These are phyloP conservation scores for Serilophus lunatus DNA, from an alignment of 2,113 vertebrate species.

Conservation along the genomic window DNA sequence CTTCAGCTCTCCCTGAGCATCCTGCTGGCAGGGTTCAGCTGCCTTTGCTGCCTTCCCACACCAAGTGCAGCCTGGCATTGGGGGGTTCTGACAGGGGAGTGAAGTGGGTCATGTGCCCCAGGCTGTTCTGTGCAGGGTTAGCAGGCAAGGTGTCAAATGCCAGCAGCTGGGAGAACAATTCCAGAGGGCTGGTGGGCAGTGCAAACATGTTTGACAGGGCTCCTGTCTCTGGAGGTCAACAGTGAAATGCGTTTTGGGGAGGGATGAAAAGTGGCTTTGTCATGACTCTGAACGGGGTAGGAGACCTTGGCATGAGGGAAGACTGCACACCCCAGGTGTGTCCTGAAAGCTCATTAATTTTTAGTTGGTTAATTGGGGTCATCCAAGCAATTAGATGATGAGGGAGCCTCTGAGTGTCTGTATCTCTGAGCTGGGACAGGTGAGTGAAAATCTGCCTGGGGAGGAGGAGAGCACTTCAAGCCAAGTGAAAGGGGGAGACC, in stretches of 20 bases:
- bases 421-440: not conserved
- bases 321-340: not conserved
- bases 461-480: not conserved
- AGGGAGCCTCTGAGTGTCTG: not conserved
- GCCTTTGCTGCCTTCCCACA: not conserved
- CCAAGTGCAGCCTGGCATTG: not conserved
- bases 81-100: not conserved
- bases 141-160: not conserved
- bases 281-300: not conserved
- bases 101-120: not conserved
- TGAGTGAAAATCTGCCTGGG: not conserved
- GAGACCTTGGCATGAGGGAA: not conserved
- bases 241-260: not conserved
- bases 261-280: not conserved
- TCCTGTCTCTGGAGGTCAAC: not conserved
- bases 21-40: not conserved
- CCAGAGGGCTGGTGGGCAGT: not conserved
- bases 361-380: not conserved
- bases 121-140: not conserved
- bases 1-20: not conserved
- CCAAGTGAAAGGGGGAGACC: not conserved
- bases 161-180: not conserved
- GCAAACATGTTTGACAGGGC: not conserved
- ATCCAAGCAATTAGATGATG: not conserved
- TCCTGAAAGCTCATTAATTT: not conserved